Percentiles rank a stretch among this genome's conserved stretches.
Evolutionary conservation across 1,140 invertebrate species (phyloP).

Genomic region (Agrilus planipennis): DNA sequence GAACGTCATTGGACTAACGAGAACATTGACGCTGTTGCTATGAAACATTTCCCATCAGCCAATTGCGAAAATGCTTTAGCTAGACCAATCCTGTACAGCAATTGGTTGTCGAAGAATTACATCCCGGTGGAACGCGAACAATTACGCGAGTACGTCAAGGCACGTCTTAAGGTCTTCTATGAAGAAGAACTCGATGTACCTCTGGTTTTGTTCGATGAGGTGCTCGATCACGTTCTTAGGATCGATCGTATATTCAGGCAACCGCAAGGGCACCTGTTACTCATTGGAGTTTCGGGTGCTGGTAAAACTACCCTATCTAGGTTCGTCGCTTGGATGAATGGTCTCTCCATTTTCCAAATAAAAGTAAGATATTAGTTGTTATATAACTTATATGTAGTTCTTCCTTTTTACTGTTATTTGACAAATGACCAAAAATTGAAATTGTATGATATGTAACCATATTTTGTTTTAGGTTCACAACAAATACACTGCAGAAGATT

Average conservation of each 20-base stretch:
- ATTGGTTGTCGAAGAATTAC: constrained; percentile 98
- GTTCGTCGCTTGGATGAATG: constrained; percentile 99
- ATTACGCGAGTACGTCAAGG: constrained; percentile 91
- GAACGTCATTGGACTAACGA: constrained; percentile 98
- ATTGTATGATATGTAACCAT: background rate
- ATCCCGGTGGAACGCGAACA: constrained; percentile 92
- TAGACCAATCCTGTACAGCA: constrained; percentile 93
- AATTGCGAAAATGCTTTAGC: constrained; percentile 74
- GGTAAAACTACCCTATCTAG: constrained; percentile 97
- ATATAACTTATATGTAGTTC: too few species aligned
- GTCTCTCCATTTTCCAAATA: constrained; percentile 95
- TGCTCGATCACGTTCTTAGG: constrained; percentile 93
- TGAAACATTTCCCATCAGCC: constrained; percentile 90
- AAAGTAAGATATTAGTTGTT: constrained; percentile 43
- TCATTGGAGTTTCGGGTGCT: constrained; percentile 95
- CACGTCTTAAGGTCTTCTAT: constrained; percentile 95
- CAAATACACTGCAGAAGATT: constrained; percentile 96
- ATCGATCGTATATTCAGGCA: constrained; percentile 97
- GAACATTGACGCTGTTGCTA: constrained; percentile 87
- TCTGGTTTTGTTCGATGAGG: constrained; percentile 96
- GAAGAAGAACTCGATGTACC: constrained; percentile 99
- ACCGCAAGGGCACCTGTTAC: constrained; percentile 91
- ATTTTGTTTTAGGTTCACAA: constrained; percentile 75
- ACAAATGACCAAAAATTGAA: too few species aligned
- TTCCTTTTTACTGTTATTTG: too few species aligned